These are phyloP conservation scores for Phocides pigmalion DNA, from an alignment of 1,140 invertebrate genomes.

Conservation along the genomic window DNA sequence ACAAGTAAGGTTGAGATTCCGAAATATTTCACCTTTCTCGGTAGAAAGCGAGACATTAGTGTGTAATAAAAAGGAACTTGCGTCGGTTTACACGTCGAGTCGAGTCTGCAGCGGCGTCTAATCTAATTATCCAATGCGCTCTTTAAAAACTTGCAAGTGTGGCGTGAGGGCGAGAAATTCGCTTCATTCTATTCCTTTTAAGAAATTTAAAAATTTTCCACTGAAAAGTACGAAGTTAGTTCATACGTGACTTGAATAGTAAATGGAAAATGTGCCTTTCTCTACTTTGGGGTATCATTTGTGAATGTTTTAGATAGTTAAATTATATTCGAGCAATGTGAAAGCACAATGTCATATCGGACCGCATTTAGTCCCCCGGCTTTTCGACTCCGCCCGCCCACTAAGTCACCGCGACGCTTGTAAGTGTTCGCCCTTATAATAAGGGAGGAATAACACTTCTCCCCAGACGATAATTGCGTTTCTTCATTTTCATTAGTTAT, in stretches of 20 bases:
- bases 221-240: conserved; percentile 28
- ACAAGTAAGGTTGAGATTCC: conserved; percentile 23
- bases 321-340: conserved; percentile 37
- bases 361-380: conserved; percentile 50
- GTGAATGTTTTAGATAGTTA: conserved; percentile 21
- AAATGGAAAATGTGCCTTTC: conserved; percentile 29
- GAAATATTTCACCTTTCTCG: conserved; percentile 33
- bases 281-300: conserved; percentile 26
- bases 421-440: conserved; percentile 58
- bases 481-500: conserved; percentile 63
- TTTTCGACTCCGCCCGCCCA: conserved; percentile 39
- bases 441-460: conserved; percentile 56
- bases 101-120: conserved; percentile 54
- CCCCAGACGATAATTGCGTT: conserved; percentile 60
- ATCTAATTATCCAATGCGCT: conserved; percentile 69
- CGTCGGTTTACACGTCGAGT: conserved; percentile 45
- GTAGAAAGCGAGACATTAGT: conserved; percentile 42
- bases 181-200: conserved; percentile 51
- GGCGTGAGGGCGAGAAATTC: conserved; percentile 56
- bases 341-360: conserved; percentile 51
- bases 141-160: conserved; percentile 62
- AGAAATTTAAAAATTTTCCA: conserved; percentile 42
- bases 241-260: conserved; percentile 30
- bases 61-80: conserved; percentile 47
- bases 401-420: conserved; percentile 51